Base-by-base conservation (phyloP, 2,888 invertebrate species). In the Macrosiphum euphorbiae region DNA sequence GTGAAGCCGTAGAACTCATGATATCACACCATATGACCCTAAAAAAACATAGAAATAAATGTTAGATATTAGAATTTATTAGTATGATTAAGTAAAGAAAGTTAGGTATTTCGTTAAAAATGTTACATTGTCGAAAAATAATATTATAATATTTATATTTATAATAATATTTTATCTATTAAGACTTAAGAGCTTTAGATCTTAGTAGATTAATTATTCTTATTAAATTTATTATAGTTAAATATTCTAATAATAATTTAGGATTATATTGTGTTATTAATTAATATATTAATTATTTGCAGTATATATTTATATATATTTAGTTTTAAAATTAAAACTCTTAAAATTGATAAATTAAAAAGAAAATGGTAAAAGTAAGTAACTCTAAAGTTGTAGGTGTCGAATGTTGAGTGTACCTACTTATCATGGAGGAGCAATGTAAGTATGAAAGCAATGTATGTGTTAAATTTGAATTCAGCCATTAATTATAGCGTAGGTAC, bases 1-100 rank as follows among this genome's bases (percentile, higher is more conserved):
- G 94, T 67, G 94, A 94, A 52, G 94, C 90, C 5, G 94, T 94
- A 41, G 94, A 94, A 94, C 94, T 94, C 94, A 94, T 94, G 90
- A 90, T 67, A 61, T 44, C 88, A 78, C 61, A 58, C 41, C n/a
- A 84, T 35, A 84, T 41, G 52, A 16, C 26, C 35, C 94, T 90
- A 86, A 94, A 92, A 94, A 90, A 52, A 88, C 28, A 92, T 44
- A 52, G 20, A 92, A 55, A 92, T 13, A 92, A 88, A 44, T 44
- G 88, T 92, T 88, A 78, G 41, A n/a, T 78, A 78, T 88, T 41
- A 26, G n/a, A 78, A 92, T 92, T 78, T 78, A 78, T 78, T 86
- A 91, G 50, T 92, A 44, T 88, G 20, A 52, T 88, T 92, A 67
- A 13, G 90, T 47, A 50, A 26, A n/a, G 26, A 24, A 78, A 41